A percentile compares a stretch with the other conserved stretches of the same genome.
phyloP scores from a whole-genome alignment of 2,888 invertebrate species.

The Dioctria linearis region DNA sequence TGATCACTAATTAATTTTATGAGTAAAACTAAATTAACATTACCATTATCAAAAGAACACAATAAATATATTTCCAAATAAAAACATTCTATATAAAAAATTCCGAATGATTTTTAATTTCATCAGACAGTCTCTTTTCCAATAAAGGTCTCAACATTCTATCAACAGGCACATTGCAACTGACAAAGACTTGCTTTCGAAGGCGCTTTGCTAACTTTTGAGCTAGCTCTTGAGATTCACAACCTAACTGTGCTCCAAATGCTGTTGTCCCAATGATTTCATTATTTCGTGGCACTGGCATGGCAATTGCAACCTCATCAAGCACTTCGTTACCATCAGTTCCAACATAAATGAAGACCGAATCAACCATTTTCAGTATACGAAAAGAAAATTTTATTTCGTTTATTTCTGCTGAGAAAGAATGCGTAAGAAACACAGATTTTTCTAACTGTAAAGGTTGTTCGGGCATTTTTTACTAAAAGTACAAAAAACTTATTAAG shows the following conservation, averaged over 20 bases:
- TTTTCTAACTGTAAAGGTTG: slow-evolving; percentile 39
- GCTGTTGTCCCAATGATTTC: slow-evolving; percentile 68
- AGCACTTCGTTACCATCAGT: slow-evolving; percentile 66
- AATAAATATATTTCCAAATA: too few species aligned
- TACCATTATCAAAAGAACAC: too few species aligned
- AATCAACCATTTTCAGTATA: slow-evolving; percentile 70
- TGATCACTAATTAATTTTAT: too few species aligned
- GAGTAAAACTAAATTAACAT: too few species aligned
- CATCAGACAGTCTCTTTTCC: slow-evolving; percentile 70
- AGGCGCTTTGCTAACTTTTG: slow-evolving; percentile 68
- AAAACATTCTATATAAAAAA: slow-evolving; percentile 32
- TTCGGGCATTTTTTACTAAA: slow-evolving; percentile 31
- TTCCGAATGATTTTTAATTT: slow-evolving; percentile 69
- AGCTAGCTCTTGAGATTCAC: slow-evolving; percentile 66
- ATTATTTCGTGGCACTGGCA: slow-evolving; percentile 61
- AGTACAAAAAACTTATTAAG: background rate
- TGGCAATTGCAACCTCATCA: slow-evolving; percentile 67
- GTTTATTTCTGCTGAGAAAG: slow-evolving; percentile 65
- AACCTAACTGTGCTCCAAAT: slow-evolving; percentile 68
- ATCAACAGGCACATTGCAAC: slow-evolving; percentile 71
- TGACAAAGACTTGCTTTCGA: slow-evolving; percentile 72
- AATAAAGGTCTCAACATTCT: slow-evolving; percentile 65
- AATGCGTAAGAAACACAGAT: slow-evolving; percentile 65
- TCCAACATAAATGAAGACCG: slow-evolving; percentile 71
- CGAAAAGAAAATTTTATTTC: slow-evolving; percentile 69